phyloP scores from a whole-genome alignment of 2,888 invertebrate genomes.

The Mechanitis mazaeus region DNA sequence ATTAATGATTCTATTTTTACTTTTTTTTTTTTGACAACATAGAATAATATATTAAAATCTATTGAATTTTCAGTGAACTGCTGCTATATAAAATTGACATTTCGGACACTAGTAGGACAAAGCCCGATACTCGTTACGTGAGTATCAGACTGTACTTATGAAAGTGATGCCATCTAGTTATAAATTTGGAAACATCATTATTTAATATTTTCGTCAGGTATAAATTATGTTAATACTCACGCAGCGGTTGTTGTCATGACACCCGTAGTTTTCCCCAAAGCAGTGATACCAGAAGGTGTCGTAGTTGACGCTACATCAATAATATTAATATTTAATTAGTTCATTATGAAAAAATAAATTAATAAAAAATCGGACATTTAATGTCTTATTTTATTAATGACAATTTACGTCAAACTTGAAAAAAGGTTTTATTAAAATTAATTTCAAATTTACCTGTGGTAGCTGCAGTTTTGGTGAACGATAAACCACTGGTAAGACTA shows the following conservation, averaged over 20 bases:
- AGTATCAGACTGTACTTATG: too few species aligned
- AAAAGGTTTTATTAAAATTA: not conserved
- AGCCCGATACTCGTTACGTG: too few species aligned
- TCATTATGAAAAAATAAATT: not conserved
- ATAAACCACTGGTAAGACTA: constrained; percentile 13
- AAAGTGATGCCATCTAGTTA: too few species aligned
- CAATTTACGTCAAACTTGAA: not conserved
- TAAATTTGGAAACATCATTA: too few species aligned
- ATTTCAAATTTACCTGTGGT: constrained; percentile 29
- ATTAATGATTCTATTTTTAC: not conserved
- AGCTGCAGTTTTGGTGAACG: constrained; percentile 37
- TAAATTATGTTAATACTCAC: constrained; percentile 40
- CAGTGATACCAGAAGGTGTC: constrained; percentile 53
- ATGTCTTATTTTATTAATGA: not conserved
- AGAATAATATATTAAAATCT: too few species aligned
- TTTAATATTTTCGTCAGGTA: too few species aligned
- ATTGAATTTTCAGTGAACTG: too few species aligned
- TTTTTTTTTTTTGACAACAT: not conserved
- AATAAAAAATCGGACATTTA: too few species aligned
- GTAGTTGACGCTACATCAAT: constrained; percentile 44
- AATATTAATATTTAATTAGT: not conserved
- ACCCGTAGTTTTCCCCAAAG: constrained; percentile 49
- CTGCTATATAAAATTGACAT: too few species aligned
- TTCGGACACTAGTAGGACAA: too few species aligned
- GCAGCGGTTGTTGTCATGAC: constrained; percentile 51